Base-by-base conservation (phyloP, 2,888 invertebrate genomes). In the Plagodis pulveraria region DNA sequence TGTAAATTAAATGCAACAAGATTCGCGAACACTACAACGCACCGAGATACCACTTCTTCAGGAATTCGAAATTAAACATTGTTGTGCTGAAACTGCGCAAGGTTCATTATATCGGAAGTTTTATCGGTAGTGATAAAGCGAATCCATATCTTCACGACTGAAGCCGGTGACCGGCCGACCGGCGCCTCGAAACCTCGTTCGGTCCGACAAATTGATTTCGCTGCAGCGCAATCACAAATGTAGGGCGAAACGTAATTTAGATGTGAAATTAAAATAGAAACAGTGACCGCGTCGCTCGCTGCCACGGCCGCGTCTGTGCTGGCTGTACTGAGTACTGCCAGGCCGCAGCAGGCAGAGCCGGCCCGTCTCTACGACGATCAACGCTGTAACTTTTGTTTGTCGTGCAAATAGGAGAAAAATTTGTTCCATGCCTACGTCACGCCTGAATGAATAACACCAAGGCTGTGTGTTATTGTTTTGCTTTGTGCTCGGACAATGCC, bases 1-100 rank as follows among this genome's bases (percentile, higher is more conserved):
- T 38, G 32, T 57, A 46, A 50, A 55, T 36, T 50, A 60, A 52
- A 53, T 58, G 58, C 60, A 56, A 56, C 57, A 52, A 60, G 56
- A 58, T 64, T 45, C 49, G 34, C 35, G 57, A 63, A 58, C 67
- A 70, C 54, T 51, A 57, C 52, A 77, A 86, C 89, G 73, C 82
- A 92, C 91, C 89, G 73, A 87, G 83, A 78, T 91, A 90, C 90
- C 87, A 91, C 66, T 89, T 89, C 69, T 89, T 91, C 73, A 91
- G 77, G 75, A 91, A 91, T 73, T 91, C 91, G 79, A 91, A 89
- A 84, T 81, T 84, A 75, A 91, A 91, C 91, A 92, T 92, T 83
- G 69, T 90, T 72, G 74, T 70, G 76, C 66, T 78, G 75, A 70
- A 71, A 65, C 67, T 72, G 72, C 68, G 77, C 78, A 78, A 78